A percentile compares a stretch with the other conserved stretches of the same genome.
Evolutionary conservation across 2,888 invertebrate genomes (phyloP).

Genomic region (Steinernema scapterisci): DNA sequence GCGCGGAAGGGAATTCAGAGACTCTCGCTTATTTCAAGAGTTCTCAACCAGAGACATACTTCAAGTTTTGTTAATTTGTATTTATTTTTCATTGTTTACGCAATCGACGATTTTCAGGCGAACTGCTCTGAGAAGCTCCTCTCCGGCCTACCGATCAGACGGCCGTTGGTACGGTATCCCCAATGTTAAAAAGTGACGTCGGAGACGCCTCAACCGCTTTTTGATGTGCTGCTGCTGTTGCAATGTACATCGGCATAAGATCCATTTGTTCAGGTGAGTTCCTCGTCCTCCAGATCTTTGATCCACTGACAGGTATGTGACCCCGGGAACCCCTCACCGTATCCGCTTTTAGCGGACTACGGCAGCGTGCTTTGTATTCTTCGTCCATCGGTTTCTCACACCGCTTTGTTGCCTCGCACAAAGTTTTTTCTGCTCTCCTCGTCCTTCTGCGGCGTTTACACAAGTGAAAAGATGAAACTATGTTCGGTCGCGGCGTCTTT

Average conservation of each 20-base stretch:
- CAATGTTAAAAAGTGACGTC: neutral
- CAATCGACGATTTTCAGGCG: neutral
- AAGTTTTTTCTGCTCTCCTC: neutral
- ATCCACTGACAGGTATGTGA: neutral
- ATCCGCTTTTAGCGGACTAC: neutral
- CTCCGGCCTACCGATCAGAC: neutral
- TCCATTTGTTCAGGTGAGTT: conserved; percentile 63
- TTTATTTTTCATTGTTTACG: neutral
- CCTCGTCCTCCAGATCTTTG: neutral
- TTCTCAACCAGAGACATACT: conserved; percentile 9
- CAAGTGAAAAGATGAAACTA: neutral
- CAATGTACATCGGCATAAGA: conserved; percentile 64
- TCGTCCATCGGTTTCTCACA: neutral
- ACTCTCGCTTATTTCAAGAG: conserved; percentile 26
- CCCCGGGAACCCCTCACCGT: neutral
- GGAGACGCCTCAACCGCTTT: neutral
- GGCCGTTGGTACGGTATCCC: neutral
- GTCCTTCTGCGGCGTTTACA: neutral
- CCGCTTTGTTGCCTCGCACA: neutral
- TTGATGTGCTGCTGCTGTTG: conserved; percentile 58
- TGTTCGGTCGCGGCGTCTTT: conserved; percentile 13
- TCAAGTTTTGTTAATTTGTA: conserved; percentile 12
- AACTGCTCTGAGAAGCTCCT: neutral
- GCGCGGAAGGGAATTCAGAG: conserved; percentile 16
- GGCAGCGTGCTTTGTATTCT: neutral